phyloP scores from a whole-genome alignment of 1,140 invertebrate species.

The Luehdorfia chinensis region DNA sequence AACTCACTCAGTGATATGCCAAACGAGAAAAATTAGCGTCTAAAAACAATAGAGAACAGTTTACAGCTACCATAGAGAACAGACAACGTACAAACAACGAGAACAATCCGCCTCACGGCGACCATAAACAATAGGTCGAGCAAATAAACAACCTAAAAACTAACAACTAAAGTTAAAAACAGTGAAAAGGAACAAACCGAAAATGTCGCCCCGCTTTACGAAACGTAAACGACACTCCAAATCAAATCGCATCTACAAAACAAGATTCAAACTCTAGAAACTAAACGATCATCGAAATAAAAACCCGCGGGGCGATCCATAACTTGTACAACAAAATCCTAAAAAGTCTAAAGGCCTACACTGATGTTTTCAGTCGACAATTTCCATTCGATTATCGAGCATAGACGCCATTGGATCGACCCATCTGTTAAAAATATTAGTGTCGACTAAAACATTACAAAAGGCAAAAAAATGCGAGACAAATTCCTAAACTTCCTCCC shows the following conservation, averaged over 20 bases:
- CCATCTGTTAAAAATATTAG: slow-evolving; percentile 7
- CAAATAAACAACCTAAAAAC: slow-evolving; percentile 55
- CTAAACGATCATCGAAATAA: slow-evolving; percentile 33
- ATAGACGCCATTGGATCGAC: slow-evolving; percentile 3
- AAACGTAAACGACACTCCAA: no score
- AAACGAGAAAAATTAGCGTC: slow-evolving; percentile 57
- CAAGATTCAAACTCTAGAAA: slow-evolving; percentile 36
- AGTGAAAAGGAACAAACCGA: slow-evolving; percentile 17
- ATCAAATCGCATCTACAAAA: no score
- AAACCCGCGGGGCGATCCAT: slow-evolving; percentile 20
- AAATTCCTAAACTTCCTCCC: slow-evolving; percentile 39
- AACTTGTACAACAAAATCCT: slow-evolving; percentile 16
- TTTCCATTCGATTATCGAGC: no score
- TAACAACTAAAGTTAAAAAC: slow-evolving; percentile 35
- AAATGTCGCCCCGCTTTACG: slow-evolving; percentile 29
- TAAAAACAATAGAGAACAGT: slow-evolving; percentile 51
- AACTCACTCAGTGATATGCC: slow-evolving; percentile 56
- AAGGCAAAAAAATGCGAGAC: slow-evolving; percentile 24
- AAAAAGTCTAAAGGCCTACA: slow-evolving; percentile 20
- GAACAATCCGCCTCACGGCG: no score
- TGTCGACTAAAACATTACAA: slow-evolving; percentile 22
- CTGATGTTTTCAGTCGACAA: no score
- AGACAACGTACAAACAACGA: slow-evolving; percentile 60
- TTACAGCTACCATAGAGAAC: slow-evolving; percentile 46
- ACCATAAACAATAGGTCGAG: no score